These are phyloP conservation scores for Xestia rhomboidea DNA, from an alignment of 2,888 invertebrate species.

Conservation along the genomic window DNA sequence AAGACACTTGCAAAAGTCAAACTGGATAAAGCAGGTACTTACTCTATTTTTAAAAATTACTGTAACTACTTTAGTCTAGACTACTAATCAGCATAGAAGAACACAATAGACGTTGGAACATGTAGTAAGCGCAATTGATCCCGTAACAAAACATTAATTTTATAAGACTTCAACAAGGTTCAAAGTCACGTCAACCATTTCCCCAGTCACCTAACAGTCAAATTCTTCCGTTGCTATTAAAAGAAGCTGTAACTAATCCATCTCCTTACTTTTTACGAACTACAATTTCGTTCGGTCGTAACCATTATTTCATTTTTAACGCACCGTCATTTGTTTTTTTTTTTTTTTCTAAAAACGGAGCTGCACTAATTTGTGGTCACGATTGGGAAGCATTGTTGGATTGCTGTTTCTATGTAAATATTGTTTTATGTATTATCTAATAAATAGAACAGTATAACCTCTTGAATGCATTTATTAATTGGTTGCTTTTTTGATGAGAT, in stretches of 20 bases:
- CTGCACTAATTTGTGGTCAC: slow-evolving; percentile 63
- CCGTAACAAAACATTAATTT: not conserved
- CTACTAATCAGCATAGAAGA: not conserved
- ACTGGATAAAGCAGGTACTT: not conserved
- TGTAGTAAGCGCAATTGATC: not conserved
- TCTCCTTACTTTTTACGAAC: slow-evolving; percentile 61
- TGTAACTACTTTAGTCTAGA: not conserved
- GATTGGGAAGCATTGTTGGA: slow-evolving; percentile 35
- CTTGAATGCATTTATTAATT: no score
- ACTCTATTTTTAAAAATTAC: not conserved
- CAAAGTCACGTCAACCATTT: slow-evolving; percentile 16
- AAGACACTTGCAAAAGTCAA: not conserved
- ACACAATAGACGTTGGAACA: not conserved
- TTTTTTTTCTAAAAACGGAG: slow-evolving; percentile 15
- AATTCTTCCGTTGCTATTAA: slow-evolving; percentile 16
- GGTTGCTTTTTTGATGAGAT: no score
- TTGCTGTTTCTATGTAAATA: slow-evolving; percentile 29
- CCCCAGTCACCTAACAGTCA: slow-evolving; percentile 21
- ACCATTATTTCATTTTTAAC: slow-evolving; percentile 55
- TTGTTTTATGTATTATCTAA: slow-evolving; percentile 22
- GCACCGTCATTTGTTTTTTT: slow-evolving; percentile 55
- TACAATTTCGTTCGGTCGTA: slow-evolving; percentile 54
- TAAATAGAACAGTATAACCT: no score
- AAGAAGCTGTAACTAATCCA: slow-evolving; percentile 51
- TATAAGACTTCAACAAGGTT: not conserved